These are phyloP conservation scores for Gallinago jamesoni DNA, from an alignment of 2,113 vertebrate genomes.

Conservation along the genomic window DNA sequence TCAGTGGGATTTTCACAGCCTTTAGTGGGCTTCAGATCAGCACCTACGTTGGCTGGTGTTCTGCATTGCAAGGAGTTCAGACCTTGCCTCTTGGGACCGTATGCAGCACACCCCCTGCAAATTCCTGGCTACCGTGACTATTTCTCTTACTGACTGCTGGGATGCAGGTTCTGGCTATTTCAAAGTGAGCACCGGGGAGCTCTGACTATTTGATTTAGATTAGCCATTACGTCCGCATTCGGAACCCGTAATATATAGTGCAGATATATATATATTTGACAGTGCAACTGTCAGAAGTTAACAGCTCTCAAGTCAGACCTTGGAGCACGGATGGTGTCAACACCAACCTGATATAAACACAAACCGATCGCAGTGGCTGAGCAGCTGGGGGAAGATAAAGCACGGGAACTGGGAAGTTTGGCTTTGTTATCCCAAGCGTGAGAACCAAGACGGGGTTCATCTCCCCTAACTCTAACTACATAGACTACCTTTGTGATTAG, in stretches of 20 bases:
- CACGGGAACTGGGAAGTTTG: neutral
- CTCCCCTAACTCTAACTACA: neutral
- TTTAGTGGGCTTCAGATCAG: neutral
- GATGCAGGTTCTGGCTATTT: neutral
- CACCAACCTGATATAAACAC: neutral
- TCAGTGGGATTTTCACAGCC: neutral
- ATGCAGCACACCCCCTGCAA: neutral
- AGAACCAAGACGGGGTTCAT: neutral
- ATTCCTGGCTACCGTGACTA: neutral
- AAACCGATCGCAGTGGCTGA: fast-evolving
- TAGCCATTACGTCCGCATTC: too few species aligned
- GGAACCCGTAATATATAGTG: neutral
- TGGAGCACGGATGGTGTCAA: neutral
- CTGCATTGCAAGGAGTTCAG: neutral
- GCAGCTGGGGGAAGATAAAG: neutral
- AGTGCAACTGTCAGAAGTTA: neutral
- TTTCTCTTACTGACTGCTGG: neutral
- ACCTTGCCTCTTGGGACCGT: neutral
- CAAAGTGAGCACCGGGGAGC: neutral
- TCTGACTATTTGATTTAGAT: neutral
- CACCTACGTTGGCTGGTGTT: fast-evolving
- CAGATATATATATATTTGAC: too few species aligned
- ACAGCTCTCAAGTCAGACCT: neutral
- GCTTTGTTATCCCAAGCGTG: neutral
- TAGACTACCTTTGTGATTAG: neutral